phyloP scores from a whole-genome alignment of 2,113 vertebrate species.

The Callocephalon fimbriatum region DNA sequence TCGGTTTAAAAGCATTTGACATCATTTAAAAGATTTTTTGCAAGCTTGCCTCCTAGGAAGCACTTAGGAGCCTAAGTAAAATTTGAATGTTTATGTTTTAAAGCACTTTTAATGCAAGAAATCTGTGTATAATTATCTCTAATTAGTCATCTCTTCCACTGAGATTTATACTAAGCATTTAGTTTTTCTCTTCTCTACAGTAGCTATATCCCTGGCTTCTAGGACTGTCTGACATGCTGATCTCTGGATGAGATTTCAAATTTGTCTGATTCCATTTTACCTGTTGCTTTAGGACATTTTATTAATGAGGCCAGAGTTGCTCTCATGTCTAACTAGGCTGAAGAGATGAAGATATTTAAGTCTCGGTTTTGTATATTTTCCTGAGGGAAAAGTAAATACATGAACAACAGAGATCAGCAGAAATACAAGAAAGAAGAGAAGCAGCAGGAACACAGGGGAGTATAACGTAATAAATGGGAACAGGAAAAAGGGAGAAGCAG shows the following conservation, averaged over 20 bases:
- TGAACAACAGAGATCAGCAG: slow-evolving; percentile 41
- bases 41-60: slow-evolving; percentile 41
- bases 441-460: not conserved
- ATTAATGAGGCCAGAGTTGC: slow-evolving; percentile 46
- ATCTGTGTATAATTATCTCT: slow-evolving; percentile 64
- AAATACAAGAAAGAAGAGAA: slow-evolving; percentile 23
- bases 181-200: slow-evolving; percentile 4
- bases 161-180: slow-evolving; percentile 46
- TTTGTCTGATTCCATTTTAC: not conserved
- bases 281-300: slow-evolving; percentile 48
- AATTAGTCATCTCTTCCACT: slow-evolving; percentile 69
- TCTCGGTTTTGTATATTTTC: slow-evolving; percentile 5
- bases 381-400: slow-evolving; percentile 27
- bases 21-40: slow-evolving; percentile 35
- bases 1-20: slow-evolving; percentile 13
- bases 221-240: slow-evolving; percentile 24
- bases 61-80: slow-evolving; percentile 58
- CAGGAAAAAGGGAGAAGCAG: not conserved
- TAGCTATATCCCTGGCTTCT: not conserved
- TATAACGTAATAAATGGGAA: slow-evolving; percentile 1
- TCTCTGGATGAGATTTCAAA: slow-evolving; percentile 13
- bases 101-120: slow-evolving; percentile 71
- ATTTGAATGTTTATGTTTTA: slow-evolving; percentile 71
- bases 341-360: slow-evolving; percentile 54
- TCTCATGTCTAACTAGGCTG: slow-evolving; percentile 63